phyloP scores from a whole-genome alignment of 2,797 vertebrate species.

The Schizopygopsis pylzovi region DNA sequence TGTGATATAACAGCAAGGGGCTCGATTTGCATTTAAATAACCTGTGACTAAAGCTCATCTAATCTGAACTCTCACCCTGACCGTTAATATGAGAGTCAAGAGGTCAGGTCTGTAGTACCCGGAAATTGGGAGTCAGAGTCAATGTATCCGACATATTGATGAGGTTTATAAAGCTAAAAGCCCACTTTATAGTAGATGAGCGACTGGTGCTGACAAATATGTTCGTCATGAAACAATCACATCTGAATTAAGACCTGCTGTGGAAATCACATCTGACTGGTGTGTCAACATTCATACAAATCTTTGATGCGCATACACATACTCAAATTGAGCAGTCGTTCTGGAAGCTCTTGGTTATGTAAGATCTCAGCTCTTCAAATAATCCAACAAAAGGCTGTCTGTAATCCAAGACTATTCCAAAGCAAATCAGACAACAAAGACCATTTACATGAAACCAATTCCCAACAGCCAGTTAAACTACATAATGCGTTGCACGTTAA shows the following conservation, averaged over 20 bases:
- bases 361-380: slow-evolving; percentile 3
- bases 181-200: neutral
- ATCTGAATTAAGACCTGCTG: neutral
- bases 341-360: neutral
- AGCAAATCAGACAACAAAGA: neutral
- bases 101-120: neutral
- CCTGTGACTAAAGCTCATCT: slow-evolving; percentile 38
- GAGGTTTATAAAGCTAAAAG: slow-evolving; percentile 24
- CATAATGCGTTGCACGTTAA: neutral
- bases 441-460: neutral
- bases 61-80: slow-evolving; percentile 9
- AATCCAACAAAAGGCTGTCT: neutral
- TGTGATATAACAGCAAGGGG: slow-evolving; percentile 20
- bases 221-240: neutral
- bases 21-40: slow-evolving; percentile 49
- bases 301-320: neutral
- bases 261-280: neutral
- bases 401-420: neutral
- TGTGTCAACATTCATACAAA: slow-evolving; percentile 4
- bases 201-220: neutral
- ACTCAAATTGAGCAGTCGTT: neutral
- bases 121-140: slow-evolving; percentile 21
- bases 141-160: slow-evolving; percentile 10
- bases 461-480: neutral
- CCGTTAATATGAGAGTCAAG: slow-evolving; percentile 18